phyloP scores from a whole-genome alignment of 2,113 vertebrate genomes.

The Semicossyphus pulcher region DNA sequence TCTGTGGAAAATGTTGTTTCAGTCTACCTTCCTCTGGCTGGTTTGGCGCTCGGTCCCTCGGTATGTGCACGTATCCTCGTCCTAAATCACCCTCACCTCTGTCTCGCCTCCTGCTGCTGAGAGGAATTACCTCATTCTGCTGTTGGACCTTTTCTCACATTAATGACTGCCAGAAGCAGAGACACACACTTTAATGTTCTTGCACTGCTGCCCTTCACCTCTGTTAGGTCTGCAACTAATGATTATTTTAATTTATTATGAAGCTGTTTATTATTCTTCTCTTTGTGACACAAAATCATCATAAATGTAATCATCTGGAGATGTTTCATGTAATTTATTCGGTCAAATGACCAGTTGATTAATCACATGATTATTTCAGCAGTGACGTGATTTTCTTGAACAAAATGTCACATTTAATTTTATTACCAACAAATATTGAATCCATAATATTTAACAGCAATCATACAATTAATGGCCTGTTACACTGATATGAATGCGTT shows the following conservation, averaged over 20 bases:
- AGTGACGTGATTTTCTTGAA: too few relatives aligned
- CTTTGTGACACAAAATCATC: too few relatives aligned
- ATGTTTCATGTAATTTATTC: too few relatives aligned
- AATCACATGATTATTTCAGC: too few relatives aligned
- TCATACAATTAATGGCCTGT: too few relatives aligned
- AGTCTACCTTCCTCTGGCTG: neutral
- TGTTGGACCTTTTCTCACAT: slow-evolving; percentile 64
- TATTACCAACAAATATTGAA: too few relatives aligned
- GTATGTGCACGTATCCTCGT: slow-evolving; percentile 36
- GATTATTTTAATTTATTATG: neutral
- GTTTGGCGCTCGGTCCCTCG: slow-evolving; percentile 26
- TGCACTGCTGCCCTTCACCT: slow-evolving; percentile 5
- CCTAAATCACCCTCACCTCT: slow-evolving; percentile 64
- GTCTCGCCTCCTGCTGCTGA: slow-evolving; percentile 63
- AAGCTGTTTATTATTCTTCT: neutral
- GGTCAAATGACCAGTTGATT: too few relatives aligned
- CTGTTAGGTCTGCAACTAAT: neutral
- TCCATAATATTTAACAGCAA: too few relatives aligned
- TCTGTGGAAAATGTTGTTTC: neutral
- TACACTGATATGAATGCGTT: too few relatives aligned
- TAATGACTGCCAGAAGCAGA: slow-evolving; percentile 41
- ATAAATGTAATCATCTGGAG: too few relatives aligned
- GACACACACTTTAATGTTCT: neutral
- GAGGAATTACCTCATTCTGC: slow-evolving; percentile 61
- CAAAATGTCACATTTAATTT: too few relatives aligned